Evolutionary conservation across 2,888 invertebrate species (phyloP).

Genomic region (Cepaea hortensis): DNA sequence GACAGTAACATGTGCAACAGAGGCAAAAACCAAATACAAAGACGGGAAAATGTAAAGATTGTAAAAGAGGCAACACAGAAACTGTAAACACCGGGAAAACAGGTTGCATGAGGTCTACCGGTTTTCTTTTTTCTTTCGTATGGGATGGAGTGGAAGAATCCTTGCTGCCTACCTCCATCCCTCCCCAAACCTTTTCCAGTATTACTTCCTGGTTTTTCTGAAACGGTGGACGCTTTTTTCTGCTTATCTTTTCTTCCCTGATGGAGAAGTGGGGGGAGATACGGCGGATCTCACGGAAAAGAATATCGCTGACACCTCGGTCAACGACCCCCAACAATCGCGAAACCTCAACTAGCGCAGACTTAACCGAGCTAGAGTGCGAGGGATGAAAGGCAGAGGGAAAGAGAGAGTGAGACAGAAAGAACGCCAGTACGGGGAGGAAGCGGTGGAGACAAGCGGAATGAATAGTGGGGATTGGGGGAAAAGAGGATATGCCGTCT

Average conservation of each 20-base stretch:
- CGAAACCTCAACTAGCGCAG: not conserved
- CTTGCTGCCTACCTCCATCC: too few species aligned
- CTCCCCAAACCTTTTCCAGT: too few species aligned
- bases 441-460: not conserved
- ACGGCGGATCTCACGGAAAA: not conserved
- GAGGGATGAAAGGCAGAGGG: not conserved
- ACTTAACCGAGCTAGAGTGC: not conserved
- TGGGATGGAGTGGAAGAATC: too few species aligned
- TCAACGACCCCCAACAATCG: not conserved
- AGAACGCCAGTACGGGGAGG: not conserved
- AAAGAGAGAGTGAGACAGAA: not conserved
- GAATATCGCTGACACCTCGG: conserved; percentile 1
- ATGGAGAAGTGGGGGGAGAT: not conserved
- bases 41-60: too few species aligned
- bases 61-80: too few species aligned
- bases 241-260: not conserved
- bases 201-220: too few species aligned
- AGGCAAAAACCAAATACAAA: too few species aligned
- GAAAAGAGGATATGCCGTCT: not conserved
- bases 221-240: too few species aligned
- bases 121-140: too few species aligned
- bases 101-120: too few species aligned
- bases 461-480: not conserved
- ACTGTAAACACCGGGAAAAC: too few species aligned
- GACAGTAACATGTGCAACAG: too few species aligned